Conservation (phyloP, 92 coral and sea anemone genomes). For the Epizoanthus illoricatus region DNA sequence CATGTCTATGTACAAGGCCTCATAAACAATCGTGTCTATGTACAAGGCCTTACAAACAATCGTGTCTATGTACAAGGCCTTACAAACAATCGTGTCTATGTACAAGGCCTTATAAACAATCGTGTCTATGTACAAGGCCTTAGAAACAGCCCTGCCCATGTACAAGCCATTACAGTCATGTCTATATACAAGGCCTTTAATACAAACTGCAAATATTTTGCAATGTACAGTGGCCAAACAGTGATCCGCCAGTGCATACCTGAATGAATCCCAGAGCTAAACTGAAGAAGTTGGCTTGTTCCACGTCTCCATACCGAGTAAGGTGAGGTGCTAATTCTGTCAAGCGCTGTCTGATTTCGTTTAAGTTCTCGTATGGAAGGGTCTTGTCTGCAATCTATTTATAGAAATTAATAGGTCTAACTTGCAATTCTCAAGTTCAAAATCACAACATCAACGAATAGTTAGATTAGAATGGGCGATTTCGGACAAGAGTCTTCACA, state of each 20-base stretch:
- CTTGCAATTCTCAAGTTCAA: not conserved
- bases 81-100: no score
- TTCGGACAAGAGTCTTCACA: not conserved
- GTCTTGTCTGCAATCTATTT: slow-evolving; percentile 76
- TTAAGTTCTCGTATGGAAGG: slow-evolving; percentile 85
- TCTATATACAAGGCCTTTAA: no score
- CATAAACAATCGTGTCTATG: no score
- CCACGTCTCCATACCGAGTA: slow-evolving; percentile 97
- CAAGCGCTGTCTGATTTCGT: slow-evolving; percentile 89
- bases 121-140: no score
- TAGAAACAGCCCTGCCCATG: no score
- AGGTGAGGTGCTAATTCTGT: slow-evolving; percentile 93
- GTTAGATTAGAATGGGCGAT: no score
- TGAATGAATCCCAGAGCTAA: slow-evolving; percentile 85
- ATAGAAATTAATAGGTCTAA: not conserved
- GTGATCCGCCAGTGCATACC: slow-evolving; percentile 47
- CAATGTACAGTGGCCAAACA: no score
- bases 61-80: no score
- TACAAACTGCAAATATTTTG: not conserved
- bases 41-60: no score
- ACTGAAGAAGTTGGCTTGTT: slow-evolving; percentile 95
- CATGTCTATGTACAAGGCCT: no score
- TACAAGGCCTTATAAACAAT: no score
- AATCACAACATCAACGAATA: not conserved
- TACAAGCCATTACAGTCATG: no score